A percentile compares a stretch with the other conserved stretches of the same genome.
Evolutionary conservation across 2,113 vertebrate species (phyloP).

Genomic region (Amblyornis subalaris): DNA sequence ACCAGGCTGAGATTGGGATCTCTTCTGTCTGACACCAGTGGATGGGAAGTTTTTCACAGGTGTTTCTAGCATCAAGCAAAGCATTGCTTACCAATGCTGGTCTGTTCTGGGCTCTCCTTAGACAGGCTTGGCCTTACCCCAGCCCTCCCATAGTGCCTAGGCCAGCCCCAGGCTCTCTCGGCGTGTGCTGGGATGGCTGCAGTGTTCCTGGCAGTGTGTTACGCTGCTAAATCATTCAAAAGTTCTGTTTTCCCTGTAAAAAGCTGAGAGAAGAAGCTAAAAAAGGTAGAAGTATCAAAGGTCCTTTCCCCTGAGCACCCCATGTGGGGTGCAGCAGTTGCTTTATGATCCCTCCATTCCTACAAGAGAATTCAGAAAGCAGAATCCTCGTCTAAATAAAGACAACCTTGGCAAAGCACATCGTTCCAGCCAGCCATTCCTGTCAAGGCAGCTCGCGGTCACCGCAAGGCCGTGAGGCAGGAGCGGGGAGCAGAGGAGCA

Average conservation of each 20-base stretch:
- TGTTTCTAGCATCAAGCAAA: not conserved
- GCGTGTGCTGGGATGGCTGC: not conserved
- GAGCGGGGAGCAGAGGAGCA: not conserved
- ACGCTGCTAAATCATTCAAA: not conserved
- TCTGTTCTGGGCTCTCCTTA: not conserved
- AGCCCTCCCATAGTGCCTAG: not conserved
- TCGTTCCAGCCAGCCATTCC: not conserved
- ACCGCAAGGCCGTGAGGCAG: constrained; percentile 23
- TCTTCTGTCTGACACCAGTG: not conserved
- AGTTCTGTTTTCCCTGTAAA: not conserved
- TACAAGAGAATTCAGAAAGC: not conserved
- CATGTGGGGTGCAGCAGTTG: not conserved
- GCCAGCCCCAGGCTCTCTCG: not conserved
- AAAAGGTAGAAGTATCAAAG: not conserved
- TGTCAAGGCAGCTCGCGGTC: constrained; percentile 52
- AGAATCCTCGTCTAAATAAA: constrained; percentile 51
- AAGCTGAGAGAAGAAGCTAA: not conserved
- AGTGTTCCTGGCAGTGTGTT: not conserved
- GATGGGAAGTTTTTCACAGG: not conserved
- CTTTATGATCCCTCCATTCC: not conserved
- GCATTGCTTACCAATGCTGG: not conserved
- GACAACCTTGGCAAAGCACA: constrained; percentile 44
- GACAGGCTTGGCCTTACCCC: not conserved
- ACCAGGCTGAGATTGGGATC: accelerated
- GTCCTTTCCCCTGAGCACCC: not conserved